Conservation (phyloP, 2,888 invertebrate genomes). For the Mermis nigrescens region DNA sequence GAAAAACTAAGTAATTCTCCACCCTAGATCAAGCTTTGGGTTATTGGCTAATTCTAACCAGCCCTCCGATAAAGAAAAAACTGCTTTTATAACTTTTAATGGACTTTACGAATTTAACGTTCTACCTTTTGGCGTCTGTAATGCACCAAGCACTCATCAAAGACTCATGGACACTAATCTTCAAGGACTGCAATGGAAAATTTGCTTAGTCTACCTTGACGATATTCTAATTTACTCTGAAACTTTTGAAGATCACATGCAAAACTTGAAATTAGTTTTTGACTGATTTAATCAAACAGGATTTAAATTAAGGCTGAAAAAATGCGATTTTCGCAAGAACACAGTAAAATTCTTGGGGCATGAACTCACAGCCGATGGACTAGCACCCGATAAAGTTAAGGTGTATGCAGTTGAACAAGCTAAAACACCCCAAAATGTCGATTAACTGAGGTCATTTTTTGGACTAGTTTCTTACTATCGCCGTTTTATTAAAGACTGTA, state of each 20-base stretch:
- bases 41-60: constrained; percentile 14
- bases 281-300: neutral
- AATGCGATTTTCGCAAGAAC: neutral
- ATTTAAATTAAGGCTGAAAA: neutral
- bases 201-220: constrained; percentile 19
- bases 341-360: neutral
- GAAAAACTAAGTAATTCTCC: constrained; percentile 5
- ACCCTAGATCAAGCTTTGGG: constrained; percentile 11
- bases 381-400: neutral
- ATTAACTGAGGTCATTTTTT: too few relatives aligned
- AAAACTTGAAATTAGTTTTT: neutral
- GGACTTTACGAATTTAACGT: constrained; percentile 20
- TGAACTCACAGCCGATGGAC: neutral
- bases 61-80: constrained; percentile 15
- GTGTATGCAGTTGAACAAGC: too few relatives aligned
- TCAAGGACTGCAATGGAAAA: constrained; percentile 14
- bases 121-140: constrained; percentile 17
- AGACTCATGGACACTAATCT: constrained; percentile 19
- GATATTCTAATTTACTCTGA: constrained; percentile 18
- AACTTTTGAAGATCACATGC: constrained; percentile 16
- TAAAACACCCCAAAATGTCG: too few relatives aligned
- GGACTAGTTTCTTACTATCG: constrained; percentile 6
- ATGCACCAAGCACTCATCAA: constrained; percentile 19
- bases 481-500: neutral
- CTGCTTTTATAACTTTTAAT: constrained; percentile 16